Evolutionary conservation across 1,140 invertebrate species (phyloP).

Genomic region (Lepidurus arcticus): DNA sequence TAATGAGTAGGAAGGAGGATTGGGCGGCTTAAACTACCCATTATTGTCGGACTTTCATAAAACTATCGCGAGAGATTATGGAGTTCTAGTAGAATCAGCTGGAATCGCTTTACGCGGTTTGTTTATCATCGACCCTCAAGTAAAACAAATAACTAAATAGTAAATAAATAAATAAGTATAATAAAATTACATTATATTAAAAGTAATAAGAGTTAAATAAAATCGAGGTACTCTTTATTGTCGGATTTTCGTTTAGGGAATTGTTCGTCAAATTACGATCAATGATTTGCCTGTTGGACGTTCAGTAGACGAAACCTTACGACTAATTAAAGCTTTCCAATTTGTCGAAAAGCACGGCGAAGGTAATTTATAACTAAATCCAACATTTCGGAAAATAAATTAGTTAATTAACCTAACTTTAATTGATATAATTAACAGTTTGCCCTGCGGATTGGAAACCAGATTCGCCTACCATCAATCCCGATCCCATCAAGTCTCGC

Average conservation of each 20-base stretch:
- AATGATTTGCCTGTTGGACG: constrained; percentile 90
- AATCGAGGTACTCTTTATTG: constrained; percentile 28
- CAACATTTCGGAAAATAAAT: background rate
- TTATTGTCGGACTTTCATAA: constrained; percentile 88
- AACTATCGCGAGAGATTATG: constrained; percentile 76
- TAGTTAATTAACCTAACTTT: background rate
- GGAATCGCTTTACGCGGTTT: constrained; percentile 81
- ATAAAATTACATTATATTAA: background rate
- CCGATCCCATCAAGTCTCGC: constrained; percentile 69
- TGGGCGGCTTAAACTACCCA: constrained; percentile 85
- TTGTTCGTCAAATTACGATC: constrained; percentile 70
- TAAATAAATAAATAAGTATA: constrained; percentile 7
- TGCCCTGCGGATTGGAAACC: constrained; percentile 82
- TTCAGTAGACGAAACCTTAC: constrained; percentile 82
- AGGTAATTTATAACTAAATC: constrained; percentile 48
- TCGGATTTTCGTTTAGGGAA: constrained; percentile 50
- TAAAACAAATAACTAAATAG: background rate
- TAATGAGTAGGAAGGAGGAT: constrained; percentile 67
- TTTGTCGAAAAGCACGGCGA: constrained; percentile 91
- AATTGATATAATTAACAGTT: constrained; percentile 50
- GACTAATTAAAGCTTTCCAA: constrained; percentile 86
- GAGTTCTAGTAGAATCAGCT: constrained; percentile 74
- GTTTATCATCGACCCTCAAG: constrained; percentile 69
- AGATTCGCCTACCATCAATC: constrained; percentile 72
- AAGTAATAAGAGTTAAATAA: constrained; percentile 24